phyloP scores from a whole-genome alignment of 2,113 vertebrate species.

The Talpa occidentalis region DNA sequence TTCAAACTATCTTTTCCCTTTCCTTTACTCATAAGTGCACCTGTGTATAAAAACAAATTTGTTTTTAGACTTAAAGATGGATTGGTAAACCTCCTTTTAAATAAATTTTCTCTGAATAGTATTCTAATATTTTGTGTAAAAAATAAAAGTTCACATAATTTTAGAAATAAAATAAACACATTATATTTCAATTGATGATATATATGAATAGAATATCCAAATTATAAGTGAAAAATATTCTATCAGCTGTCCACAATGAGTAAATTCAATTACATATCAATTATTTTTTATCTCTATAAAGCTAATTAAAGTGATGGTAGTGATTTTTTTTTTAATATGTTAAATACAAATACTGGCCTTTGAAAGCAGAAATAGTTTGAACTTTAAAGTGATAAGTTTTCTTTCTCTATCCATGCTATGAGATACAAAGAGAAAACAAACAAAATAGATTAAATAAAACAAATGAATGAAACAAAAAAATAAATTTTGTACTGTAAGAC shows the following conservation, averaged over 20 bases:
- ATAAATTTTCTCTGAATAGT: background rate
- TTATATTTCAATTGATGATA: background rate
- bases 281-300: background rate
- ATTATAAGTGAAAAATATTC: background rate
- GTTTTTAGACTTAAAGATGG: background rate
- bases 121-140: background rate
- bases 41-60: background rate
- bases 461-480: no score
- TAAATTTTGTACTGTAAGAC: no score
- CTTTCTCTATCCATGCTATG: no score
- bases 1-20: background rate
- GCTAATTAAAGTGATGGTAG: background rate
- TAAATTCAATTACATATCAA: background rate
- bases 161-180: background rate
- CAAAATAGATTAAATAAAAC: no score
- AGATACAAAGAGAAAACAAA: no score
- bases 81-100: background rate
- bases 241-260: background rate
- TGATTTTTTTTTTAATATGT: background rate
- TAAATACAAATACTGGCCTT: background rate
- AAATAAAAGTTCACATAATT: background rate
- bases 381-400: background rate
- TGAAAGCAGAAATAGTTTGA: background rate
- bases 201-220: background rate
- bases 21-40: background rate